phyloP scores from a whole-genome alignment of 2,113 vertebrate genomes.

The Ginglymostoma cirratum region DNA sequence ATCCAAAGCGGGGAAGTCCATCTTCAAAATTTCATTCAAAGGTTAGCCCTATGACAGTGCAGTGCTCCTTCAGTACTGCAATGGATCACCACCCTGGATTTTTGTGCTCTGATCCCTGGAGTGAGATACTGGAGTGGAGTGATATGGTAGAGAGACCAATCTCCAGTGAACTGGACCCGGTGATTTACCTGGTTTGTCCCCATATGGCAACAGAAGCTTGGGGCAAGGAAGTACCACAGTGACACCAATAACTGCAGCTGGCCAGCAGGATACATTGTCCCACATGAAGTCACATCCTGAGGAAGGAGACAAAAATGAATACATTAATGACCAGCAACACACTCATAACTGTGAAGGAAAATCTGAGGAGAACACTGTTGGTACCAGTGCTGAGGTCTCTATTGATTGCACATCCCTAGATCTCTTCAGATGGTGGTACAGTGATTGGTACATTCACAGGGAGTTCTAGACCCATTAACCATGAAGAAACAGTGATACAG shows the following conservation, averaged over 20 bases:
- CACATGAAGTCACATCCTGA: conserved; percentile 21
- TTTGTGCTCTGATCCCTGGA: background rate
- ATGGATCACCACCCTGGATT: background rate
- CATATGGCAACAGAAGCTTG: background rate
- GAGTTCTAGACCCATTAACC: background rate
- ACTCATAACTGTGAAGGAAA: background rate
- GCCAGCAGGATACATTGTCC: conserved; percentile 32
- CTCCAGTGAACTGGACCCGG: too few relatives aligned
- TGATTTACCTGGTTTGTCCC: background rate
- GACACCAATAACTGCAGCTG: background rate
- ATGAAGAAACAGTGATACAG: background rate
- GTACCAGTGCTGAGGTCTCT: background rate
- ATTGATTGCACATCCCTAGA: background rate
- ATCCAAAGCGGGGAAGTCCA: background rate
- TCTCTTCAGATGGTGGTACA: too few relatives aligned
- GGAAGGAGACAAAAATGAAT: background rate
- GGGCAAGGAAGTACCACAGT: conserved; percentile 6
- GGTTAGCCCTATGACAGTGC: background rate
- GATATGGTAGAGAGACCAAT: background rate
- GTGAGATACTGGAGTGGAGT: background rate
- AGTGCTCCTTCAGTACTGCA: background rate
- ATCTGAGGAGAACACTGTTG: background rate
- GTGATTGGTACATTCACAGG: background rate
- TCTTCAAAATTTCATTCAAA: background rate
- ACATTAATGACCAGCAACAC: background rate